Percentiles rank a stretch among this genome's conserved stretches.
Evolutionary conservation across 2,113 vertebrate genomes (phyloP).

Genomic region (Progne subis): DNA sequence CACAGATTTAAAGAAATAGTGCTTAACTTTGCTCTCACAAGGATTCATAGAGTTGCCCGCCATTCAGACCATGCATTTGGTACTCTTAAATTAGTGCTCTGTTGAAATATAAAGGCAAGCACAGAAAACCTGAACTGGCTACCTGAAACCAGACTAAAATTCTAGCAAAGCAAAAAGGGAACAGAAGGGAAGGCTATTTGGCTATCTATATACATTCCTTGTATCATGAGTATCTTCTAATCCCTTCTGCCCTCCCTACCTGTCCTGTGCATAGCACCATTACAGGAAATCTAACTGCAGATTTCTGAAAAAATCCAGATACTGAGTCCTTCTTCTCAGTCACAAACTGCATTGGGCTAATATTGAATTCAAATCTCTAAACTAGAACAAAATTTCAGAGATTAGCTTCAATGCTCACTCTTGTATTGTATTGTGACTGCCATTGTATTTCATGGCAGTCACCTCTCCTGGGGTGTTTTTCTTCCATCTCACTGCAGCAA

Average conservation of each 20-base stretch:
- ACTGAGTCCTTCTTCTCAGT: neutral
- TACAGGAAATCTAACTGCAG: neutral
- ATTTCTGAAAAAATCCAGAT: neutral
- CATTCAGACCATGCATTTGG: neutral
- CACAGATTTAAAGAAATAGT: neutral
- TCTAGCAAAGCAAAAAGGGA: neutral
- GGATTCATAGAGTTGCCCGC: neutral
- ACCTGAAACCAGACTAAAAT: neutral
- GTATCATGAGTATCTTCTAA: neutral
- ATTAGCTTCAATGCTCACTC: neutral
- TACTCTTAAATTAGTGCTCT: neutral
- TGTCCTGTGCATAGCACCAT: rapidly evolving
- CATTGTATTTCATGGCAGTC: neutral
- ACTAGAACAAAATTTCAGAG: neutral
- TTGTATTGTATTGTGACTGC: neutral
- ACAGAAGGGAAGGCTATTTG: neutral
- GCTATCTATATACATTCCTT: neutral
- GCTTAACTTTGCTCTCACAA: neutral
- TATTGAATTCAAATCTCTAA: neutral
- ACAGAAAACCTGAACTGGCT: neutral
- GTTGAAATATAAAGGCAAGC: neutral
- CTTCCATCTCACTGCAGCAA: neutral
- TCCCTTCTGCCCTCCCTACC: neutral
- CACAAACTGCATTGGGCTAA: neutral
- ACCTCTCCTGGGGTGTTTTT: neutral